Evolutionary conservation across 2,888 invertebrate species (phyloP), one percentile per base, ranked within the genome.

Genomic region (Nasonovia ribisnigri): DNA sequence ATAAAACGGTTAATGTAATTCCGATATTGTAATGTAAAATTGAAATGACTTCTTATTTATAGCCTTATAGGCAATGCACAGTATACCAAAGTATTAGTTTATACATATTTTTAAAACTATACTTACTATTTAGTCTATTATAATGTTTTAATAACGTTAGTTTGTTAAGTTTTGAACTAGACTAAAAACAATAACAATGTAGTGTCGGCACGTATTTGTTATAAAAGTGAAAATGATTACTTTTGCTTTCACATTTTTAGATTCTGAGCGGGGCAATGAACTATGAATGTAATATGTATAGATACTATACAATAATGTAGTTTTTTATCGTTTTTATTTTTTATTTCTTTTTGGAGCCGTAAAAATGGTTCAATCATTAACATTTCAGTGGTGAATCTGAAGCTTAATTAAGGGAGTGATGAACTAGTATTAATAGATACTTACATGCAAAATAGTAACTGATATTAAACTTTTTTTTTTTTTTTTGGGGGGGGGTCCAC

Each of bases 231-330:
- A 92, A 86, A 57, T 36, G 8, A 86, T 92, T 60, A 57, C 60
- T 86, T 91, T 92, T 60, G 57, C 84, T 91, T 91, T 91, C 84
- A 91, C 91, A 84, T 91, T 86, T 84, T 77, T 77, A 77, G 36
- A 77, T 67, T 36, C 77, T 8, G 20, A 36, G 36, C 13, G n/a
- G n/a, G 5, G 77, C 36, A 20, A 20, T 36, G 16, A 36, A 57
- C 57, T 26, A 57, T 20, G 20, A 77, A 77, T 77, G n/a, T n/a
- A n/a, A n/a, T n/a, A n/a, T n/a, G 36, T 67, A 67, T 36, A n/a
- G 16, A 16, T 36, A 6, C 16, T 20, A 20, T 36, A 77, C 36
- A 77, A 20, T 36, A 20, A 77, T 36, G 77, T 77, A 67, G 67
- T 54, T 51, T 51, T 57, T 89, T 48, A 48, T 48, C 13, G 11